These are phyloP conservation scores for Odocoileus hemionus DNA, from an alignment of 2,113 vertebrate species.

Conservation along the genomic window DNA sequence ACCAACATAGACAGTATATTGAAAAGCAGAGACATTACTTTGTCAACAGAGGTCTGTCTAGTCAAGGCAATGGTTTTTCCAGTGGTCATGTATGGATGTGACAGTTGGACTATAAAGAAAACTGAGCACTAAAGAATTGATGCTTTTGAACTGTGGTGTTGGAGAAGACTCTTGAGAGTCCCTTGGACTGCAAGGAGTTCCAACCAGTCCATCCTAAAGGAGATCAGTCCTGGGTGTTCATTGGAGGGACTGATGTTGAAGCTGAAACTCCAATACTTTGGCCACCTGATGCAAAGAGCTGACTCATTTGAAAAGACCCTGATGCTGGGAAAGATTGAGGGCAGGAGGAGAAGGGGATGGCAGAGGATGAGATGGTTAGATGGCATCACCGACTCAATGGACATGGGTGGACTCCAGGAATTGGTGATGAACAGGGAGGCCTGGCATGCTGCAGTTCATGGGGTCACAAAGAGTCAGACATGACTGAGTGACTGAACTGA, in stretches of 20 bases:
- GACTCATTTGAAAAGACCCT: neutral
- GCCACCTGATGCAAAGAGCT: neutral
- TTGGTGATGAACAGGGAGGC: neutral
- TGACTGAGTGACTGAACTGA: neutral
- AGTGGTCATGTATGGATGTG: neutral
- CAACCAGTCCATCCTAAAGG: neutral
- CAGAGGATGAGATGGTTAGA: neutral
- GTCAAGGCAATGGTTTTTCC: neutral
- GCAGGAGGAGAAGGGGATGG: neutral
- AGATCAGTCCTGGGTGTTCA: neutral
- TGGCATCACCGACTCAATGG: neutral
- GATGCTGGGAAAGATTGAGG: neutral
- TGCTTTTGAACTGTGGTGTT: neutral
- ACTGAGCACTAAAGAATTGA: neutral
- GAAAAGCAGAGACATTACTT: neutral
- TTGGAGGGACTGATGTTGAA: neutral
- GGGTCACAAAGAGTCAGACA: neutral
- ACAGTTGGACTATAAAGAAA: neutral
- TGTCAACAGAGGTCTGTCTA: neutral
- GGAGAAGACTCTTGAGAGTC: neutral
- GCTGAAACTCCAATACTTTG: neutral
- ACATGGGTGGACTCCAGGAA: neutral
- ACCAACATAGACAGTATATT: neutral
- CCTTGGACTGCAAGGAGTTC: neutral
- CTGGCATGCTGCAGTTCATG: neutral